Evolutionary conservation across 1,140 invertebrate species (phyloP), one percentile per base, ranked within the genome.

Genomic region (Ericerus pela): DNA sequence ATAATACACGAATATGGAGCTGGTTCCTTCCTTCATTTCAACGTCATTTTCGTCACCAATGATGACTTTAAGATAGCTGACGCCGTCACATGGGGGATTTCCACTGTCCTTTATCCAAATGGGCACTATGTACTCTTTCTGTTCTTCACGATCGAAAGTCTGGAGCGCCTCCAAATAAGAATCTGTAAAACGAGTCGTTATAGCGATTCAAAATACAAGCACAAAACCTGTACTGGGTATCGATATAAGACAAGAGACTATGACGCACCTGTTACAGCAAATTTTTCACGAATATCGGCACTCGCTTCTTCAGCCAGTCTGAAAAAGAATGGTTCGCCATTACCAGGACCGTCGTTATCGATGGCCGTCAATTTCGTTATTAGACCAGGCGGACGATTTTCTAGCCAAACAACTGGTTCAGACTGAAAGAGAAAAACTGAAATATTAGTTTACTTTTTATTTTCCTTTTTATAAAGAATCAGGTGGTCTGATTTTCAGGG

Each of bases 11-110:
- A 89, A 85, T 63, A 96, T 93, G 52, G 80, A 76, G 63, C 90
- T 93, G 4, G 78, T 76, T 0, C 91, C 91, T 41, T 80, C 73
- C 1, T 72, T 70, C 81, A 93, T 94, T 1, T 74, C 67, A 68
- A 93, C 93, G 64, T 96, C 91, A 66, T 96, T 95, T 37, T 77
- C 74, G 69, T 95, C 91, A 1, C 88, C 90, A 58, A 96, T 93
- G 11, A 90, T 82, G 1, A 96, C 80, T 31, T 79, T 81, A 0
- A 93, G 70, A 2, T 79, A 83, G 38, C 85, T 88, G 0, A 82
- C 82, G 0, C 79, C 82, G 0, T 80, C 84, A 69, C 79, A 69
- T 8, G 73, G 66, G 0, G 85, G 85, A 3, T 63, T 71, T 0
- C 89, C 89, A 58, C 77, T 82, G 66, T 94, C 90, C 2, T 79